phyloP scores from a whole-genome alignment of 2,797 vertebrate genomes.

The Darevskia mixta region DNA sequence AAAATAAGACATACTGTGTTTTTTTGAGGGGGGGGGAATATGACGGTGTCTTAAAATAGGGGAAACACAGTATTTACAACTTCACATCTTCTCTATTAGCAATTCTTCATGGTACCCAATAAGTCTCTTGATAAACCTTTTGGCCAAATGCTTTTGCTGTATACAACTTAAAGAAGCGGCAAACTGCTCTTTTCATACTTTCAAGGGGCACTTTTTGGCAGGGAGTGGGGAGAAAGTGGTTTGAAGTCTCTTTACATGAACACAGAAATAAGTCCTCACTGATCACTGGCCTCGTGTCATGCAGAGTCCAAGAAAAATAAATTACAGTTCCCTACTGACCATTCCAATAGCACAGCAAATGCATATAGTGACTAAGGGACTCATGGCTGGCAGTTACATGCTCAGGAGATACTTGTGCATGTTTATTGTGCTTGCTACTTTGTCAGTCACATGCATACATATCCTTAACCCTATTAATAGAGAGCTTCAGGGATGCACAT shows the following conservation, averaged over 20 bases:
- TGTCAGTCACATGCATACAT: background rate
- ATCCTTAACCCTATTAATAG: too few species aligned
- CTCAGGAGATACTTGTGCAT: background rate
- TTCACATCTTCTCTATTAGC: background rate
- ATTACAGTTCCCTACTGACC: background rate
- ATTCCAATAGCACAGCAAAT: background rate
- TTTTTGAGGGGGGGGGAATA: too few species aligned
- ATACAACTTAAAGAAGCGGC: background rate
- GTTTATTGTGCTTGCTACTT: background rate
- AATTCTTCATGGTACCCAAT: background rate
- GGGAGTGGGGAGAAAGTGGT: too few species aligned
- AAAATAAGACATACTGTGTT: too few species aligned
- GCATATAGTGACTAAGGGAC: background rate
- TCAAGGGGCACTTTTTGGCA: background rate
- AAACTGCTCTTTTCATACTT: background rate
- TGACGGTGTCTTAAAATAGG: too few species aligned
- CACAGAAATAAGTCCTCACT: background rate
- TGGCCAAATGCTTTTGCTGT: background rate
- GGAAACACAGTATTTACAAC: background rate
- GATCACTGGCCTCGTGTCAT: background rate
- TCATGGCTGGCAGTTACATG: too few species aligned
- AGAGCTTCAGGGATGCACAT: background rate
- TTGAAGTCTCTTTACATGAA: background rate
- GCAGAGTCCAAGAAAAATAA: background rate
- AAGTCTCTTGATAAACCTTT: background rate